Conservation (phyloP, 1,140 invertebrate species). For the Vanessa atalanta region DNA sequence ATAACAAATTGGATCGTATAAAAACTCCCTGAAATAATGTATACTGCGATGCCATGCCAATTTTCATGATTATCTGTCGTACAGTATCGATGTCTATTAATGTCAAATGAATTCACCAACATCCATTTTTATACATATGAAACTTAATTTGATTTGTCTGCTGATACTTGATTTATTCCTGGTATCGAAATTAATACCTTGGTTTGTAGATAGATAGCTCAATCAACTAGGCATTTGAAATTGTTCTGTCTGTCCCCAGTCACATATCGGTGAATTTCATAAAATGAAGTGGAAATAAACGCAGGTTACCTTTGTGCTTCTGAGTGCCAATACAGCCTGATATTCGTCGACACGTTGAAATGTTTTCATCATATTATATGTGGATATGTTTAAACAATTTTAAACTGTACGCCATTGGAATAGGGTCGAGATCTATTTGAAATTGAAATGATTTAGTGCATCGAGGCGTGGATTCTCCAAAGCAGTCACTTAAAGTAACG, state of each 20-base stretch:
- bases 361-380: constrained; percentile 15
- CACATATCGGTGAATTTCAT: constrained; percentile 10
- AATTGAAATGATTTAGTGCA: constrained; percentile 20
- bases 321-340: constrained; percentile 19
- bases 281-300: constrained; percentile 23
- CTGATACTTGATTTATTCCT: no score
- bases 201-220: neutral
- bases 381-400: neutral
- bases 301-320: constrained; percentile 18
- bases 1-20: no score
- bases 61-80: no score
- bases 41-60: no score
- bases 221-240: neutral
- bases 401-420: neutral
- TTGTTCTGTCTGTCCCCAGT: neutral
- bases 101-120: no score
- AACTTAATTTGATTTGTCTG: no score
- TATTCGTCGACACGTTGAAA: constrained; percentile 20
- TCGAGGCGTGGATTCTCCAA: constrained; percentile 7
- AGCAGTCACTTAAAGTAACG: constrained; percentile 25
- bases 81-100: no score
- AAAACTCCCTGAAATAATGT: no score
- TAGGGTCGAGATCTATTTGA: constrained; percentile 9
- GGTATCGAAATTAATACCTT: neutral
- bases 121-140: no score